A percentile compares a stretch with the other conserved stretches of the same genome.
These are phyloP conservation scores for Drosophila equinoxialis DNA, from an alignment of 1,140 invertebrate genomes.

Conservation along the genomic window DNA sequence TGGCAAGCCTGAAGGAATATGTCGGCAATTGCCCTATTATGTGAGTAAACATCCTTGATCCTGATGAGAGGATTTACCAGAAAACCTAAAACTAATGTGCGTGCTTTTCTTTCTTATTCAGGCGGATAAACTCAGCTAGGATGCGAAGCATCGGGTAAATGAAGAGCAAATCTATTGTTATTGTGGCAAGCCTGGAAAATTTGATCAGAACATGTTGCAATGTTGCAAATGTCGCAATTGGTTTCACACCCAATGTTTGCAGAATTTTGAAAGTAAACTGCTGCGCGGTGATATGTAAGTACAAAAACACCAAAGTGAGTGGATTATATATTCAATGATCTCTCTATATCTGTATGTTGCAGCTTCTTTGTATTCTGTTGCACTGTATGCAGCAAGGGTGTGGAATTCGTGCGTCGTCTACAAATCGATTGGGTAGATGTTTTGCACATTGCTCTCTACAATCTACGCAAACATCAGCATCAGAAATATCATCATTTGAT, in stretches of 20 bases:
- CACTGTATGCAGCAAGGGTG: constrained; percentile 93
- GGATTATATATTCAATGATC: neutral
- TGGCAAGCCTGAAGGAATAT: constrained; percentile 58
- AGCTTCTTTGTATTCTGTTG: constrained; percentile 96
- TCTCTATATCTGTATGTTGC: constrained; percentile 28
- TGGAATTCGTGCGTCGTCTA: constrained; percentile 90
- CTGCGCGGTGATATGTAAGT: constrained; percentile 93
- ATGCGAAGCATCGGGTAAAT: constrained; percentile 90
- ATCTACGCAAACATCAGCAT: constrained; percentile 91
- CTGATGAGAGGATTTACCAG: no score
- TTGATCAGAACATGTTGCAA: constrained; percentile 95
- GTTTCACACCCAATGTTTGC: constrained; percentile 96
- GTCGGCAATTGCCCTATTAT: constrained; percentile 72
- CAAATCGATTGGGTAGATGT: constrained; percentile 94
- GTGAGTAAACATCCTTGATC: constrained; percentile 43
- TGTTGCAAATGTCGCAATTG: constrained; percentile 94
- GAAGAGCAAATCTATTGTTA: constrained; percentile 95
- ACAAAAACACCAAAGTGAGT: no score
- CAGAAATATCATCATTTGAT: constrained; percentile 94
- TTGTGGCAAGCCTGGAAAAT: constrained; percentile 93
- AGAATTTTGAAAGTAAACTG: constrained; percentile 89
- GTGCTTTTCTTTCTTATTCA: constrained; percentile 71
- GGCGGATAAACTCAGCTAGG: constrained; percentile 88
- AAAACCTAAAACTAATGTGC: neutral
- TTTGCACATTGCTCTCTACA: constrained; percentile 93